Evolutionary conservation across 2,113 vertebrate species (phyloP).

Genomic region (Perognathus longimembris): DNA sequence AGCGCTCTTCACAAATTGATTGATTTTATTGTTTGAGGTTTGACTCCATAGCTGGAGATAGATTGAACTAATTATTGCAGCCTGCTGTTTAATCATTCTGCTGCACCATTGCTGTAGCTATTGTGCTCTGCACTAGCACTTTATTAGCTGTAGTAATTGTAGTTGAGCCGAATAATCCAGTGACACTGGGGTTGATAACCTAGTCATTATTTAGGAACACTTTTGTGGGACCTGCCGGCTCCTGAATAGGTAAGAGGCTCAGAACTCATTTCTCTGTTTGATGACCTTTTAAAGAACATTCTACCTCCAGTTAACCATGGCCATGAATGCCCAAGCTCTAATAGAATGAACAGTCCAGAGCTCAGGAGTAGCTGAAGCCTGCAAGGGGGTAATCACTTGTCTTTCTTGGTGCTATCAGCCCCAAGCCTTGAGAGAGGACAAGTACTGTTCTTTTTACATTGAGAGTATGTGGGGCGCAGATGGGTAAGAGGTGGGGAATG

Average conservation of each 20-base stretch:
- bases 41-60: slow-evolving; percentile 79
- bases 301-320: not conserved
- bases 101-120: slow-evolving; percentile 78
- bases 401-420: not conserved
- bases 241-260: slow-evolving; percentile 30
- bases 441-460: not conserved
- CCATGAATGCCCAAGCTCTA: not conserved
- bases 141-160: slow-evolving; percentile 80
- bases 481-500: too few species aligned
- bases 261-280: slow-evolving; percentile 54
- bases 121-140: slow-evolving; percentile 72
- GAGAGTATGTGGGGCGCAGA: too few species aligned
- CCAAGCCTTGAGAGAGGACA: not conserved
- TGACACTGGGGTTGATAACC: slow-evolving; percentile 76
- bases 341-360: not conserved
- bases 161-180: slow-evolving; percentile 79
- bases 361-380: not conserved
- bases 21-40: slow-evolving; percentile 80
- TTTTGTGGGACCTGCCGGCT: slow-evolving; percentile 54
- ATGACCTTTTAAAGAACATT: slow-evolving; percentile 53
- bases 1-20: slow-evolving; percentile 78
- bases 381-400: not conserved
- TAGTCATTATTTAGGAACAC: not conserved
- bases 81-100: slow-evolving; percentile 84
- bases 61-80: slow-evolving; percentile 82